Percentiles rank a stretch among this genome's conserved stretches.
Conservation (phyloP, 2,113 vertebrate genomes). For the Ctenomys sociabilis region DNA sequence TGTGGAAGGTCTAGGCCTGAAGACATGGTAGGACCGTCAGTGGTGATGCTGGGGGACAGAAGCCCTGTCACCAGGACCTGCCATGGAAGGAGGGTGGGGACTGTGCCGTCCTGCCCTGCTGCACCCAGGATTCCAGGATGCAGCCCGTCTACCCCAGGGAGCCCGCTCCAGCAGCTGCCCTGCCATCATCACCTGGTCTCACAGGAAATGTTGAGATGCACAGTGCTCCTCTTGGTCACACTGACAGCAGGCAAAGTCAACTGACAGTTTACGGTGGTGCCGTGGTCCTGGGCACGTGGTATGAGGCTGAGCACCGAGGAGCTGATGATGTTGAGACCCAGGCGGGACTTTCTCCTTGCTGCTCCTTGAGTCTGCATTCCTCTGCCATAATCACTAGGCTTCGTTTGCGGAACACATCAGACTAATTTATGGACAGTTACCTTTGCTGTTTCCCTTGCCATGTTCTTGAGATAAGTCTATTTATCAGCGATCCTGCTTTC, state of each 20-base stretch:
- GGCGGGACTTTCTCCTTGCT: neutral
- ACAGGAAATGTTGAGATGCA: constrained; percentile 22
- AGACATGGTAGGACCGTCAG: neutral
- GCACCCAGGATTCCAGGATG: too few relatives aligned
- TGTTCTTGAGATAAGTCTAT: neutral
- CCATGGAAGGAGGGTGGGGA: neutral
- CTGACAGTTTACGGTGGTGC: constrained; percentile 42
- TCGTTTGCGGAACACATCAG: neutral
- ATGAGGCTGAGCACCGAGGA: neutral
- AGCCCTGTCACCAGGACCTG: neutral
- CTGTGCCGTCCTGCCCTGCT: neutral
- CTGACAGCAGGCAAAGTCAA: neutral
- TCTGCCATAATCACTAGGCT: neutral
- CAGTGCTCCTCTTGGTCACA: neutral
- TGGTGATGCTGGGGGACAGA: neutral
- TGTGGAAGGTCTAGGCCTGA: constrained; percentile 20
- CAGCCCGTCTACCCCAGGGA: neutral
- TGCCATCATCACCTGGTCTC: neutral
- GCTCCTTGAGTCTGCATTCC: neutral
- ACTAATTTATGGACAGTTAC: neutral
- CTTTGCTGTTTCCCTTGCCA: neutral
- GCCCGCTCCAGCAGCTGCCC: neutral
- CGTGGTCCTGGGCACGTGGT: neutral
- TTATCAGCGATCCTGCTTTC: neutral
- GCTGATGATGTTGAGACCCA: fast-evolving